Evolutionary conservation across 2,797 vertebrate genomes (phyloP), one percentile per base, ranked within the genome.

Genomic region (Myotis pilosus): DNA sequence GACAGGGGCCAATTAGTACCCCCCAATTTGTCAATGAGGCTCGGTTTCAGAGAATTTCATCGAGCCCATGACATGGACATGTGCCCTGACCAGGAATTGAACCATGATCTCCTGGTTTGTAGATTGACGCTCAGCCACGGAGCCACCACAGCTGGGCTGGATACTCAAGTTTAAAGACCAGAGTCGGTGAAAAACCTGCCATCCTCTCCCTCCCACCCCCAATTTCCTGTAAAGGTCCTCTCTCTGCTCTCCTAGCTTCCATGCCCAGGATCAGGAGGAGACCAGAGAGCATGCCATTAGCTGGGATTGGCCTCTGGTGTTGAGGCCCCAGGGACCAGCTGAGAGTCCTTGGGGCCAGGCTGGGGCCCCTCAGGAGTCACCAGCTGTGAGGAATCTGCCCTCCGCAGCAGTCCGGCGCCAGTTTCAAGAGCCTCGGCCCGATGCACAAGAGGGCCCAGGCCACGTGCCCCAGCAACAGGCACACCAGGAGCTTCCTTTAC

Each of bases 401-500:
- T 16, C 55, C 55, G 28, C 33, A 74, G 38, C n/a, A 64, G 80
- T 5, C 0, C 5, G 7, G 47, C 0, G 0, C 44, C 60, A 8
- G 3, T 84, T 82, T 80, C 64, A 92, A 90, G 89, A n/a, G 33
- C 69, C 49, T 69, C 0, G 0, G 44, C n/a, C n/a, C 91, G 49
- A 13, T 33, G 66, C 66, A 84, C 7, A 38, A 81, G 64, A 95
- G 60, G 86, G 44, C 33, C 23, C 60, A 83, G 94, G 22, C 69
- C 86, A 93, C 8, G 30, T 95, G 94, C 41, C 94, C 86, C 57
- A 57, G 95, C 91, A 97, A 95, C 96, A n/a, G 33, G 53, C 22
- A 25, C 41, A 68, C 30, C 55, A 88, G 33, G 33, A 74, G 85
- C 69, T 82, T 87, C 79, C 69, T 64, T 64, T 41, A 68, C 22